Evolutionary conservation across 2,888 invertebrate species (phyloP), one percentile per base, ranked within the genome.

Genomic region (Lithophane socia): DNA sequence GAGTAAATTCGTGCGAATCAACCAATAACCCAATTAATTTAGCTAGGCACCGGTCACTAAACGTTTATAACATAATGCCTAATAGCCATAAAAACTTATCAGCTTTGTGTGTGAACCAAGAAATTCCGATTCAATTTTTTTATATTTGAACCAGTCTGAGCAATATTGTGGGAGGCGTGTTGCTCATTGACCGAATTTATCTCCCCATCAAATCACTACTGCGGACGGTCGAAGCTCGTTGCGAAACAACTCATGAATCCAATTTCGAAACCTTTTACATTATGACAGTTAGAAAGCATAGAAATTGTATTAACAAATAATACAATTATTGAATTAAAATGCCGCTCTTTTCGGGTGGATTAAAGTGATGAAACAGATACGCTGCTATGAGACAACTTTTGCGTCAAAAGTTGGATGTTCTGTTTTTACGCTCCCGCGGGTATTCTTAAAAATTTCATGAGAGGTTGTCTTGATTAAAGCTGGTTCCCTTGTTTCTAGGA

Each of bases 151-250:
- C 85, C 88, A 89, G 84, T 87, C 86, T 66, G 84, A 89, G 86
- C 86, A 89, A 82, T 75, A 72, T 84, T 87, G 89, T 87, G 86
- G 89, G 84, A 90, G 90, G 91, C 89, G 90, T 89, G 87, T 87
- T 87, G 89, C 90, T 91, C 91, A 90, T 92, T 94, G 92, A 92
- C 92, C 90, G 91, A 93, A 92, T 93, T 92, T 93, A 93, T 94
- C 91, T 92, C 84, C 54, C 73, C 73, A 80, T 87, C 79, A 78
- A 77, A 84, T 83, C 42, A 73, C 67, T 77, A 78, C 74, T 73
- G 80, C 77, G 72, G 70, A 73, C 69, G 60, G 74, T 65, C n/a
- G 66, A 29, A 74, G 68, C 37, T 70, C 68, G 71, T 70, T 79
- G 73, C 76, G 74, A 74, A 73, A 82, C 61, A 77, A 68, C 61